A percentile compares a stretch with the other conserved stretches of the same genome.
Conservation (phyloP, 2,797 vertebrate genomes). For the Arctocebus calabarensis region DNA sequence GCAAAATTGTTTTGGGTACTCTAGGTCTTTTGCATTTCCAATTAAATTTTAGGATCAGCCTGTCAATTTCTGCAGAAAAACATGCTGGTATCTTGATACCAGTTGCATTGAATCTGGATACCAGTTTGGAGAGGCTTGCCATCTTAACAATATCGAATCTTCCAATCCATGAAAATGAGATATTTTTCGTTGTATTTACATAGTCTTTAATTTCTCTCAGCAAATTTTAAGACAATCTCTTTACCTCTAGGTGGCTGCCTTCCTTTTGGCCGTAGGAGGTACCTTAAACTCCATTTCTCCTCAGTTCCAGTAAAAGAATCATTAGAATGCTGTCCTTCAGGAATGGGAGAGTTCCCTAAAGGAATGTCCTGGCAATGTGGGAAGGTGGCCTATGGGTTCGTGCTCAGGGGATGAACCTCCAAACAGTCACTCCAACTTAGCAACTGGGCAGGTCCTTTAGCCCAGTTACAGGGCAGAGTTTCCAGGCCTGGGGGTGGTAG, state of each 20-base stretch:
- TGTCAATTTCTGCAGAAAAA: background rate
- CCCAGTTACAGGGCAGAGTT: background rate
- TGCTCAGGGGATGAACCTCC: background rate
- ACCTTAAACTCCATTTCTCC: background rate
- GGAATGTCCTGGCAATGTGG: background rate
- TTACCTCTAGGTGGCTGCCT: background rate
- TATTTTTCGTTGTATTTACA: background rate
- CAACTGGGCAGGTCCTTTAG: background rate
- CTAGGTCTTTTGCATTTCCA: background rate
- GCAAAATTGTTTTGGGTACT: background rate
- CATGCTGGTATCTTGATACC: background rate
- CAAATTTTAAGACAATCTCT: background rate
- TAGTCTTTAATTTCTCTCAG: background rate
- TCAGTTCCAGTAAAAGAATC: background rate
- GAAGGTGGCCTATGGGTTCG: background rate
- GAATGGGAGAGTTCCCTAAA: background rate
- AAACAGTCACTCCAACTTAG: background rate
- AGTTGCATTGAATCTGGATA: background rate
- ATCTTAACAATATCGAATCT: background rate
- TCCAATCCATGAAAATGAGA: background rate
- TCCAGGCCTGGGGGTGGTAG: background rate
- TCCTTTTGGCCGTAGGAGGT: background rate
- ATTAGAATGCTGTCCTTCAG: background rate
- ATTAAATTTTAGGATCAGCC: background rate
- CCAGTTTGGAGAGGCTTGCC: background rate